Evolutionary conservation across 2,888 invertebrate genomes (phyloP), one percentile per base, ranked within the genome.

Genomic region (Callimorpha dominula): DNA sequence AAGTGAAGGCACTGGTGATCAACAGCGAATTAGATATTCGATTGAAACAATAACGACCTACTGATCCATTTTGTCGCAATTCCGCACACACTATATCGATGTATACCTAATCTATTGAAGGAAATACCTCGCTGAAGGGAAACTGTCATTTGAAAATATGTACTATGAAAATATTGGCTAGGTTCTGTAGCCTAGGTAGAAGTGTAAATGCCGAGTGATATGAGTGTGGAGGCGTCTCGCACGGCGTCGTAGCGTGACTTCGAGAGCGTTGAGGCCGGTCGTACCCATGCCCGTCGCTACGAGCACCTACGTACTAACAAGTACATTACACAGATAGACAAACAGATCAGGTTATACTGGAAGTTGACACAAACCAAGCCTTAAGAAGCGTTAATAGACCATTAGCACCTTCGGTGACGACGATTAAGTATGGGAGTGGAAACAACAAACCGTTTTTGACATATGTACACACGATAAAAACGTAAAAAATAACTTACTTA

Each of bases 401-500:
- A 91, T 93, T 95, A 95, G 95, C 95, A 95, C 95, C 95, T 92
- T 94, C 91, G 92, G 94, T 94, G 94, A 90, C 93, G 91, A 91
- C 88, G 87, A 89, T 88, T 91, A 90, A 92, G 87, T 90, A 91
- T 90, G 93, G 92, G 90, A 92, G 87, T 92, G 93, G 93, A 93
- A 92, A 93, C 89, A 94, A 94, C 92, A 91, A 94, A 94, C 92
- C 90, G 88, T 90, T 90, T 90, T 89, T 93, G 93, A 93, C 92
- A 90, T 94, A 85, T 87, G 94, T 95, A 93, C 95, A 95, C 94
- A 94, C 94, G 90, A 93, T 95, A 94, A 94, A 95, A 95, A 95
- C 95, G 96, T 96, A 95, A 95, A 95, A 96, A 96, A 96, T 95
- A 96, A 95, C 95, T 95, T 95, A 95, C 95, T 95, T 95, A 94